phyloP scores from a whole-genome alignment of 2,888 invertebrate genomes.

The Megamerina dolium region DNA sequence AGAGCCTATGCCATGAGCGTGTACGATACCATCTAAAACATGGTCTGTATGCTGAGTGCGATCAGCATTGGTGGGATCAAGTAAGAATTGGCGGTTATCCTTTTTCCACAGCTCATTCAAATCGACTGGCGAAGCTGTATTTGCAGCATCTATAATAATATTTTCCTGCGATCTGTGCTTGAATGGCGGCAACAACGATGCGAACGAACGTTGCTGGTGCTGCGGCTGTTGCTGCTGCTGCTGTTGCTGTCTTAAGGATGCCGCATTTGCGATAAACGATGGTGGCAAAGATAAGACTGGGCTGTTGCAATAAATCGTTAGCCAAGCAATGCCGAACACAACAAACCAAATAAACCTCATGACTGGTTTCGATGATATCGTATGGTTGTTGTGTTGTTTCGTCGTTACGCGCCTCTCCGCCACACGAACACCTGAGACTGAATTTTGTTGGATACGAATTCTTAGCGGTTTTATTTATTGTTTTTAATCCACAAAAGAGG shows the following conservation, averaged over 20 bases:
- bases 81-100: too few species aligned
- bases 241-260: conserved; percentile 33
- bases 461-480: too few species aligned
- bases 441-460: too few species aligned
- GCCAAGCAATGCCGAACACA: conserved; percentile 34
- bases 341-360: too few species aligned
- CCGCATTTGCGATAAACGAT: conserved; percentile 42
- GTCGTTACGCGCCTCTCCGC: neutral
- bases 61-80: too few species aligned
- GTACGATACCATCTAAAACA: conserved; percentile 22
- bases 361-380: too few species aligned
- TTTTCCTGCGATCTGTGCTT: neutral
- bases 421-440: neutral
- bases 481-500: too few species aligned
- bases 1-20: neutral
- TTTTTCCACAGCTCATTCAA: conserved; percentile 28
- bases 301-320: conserved; percentile 43
- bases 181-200: conserved; percentile 11
- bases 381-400: conserved; percentile 41
- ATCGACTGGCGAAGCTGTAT: too few species aligned
- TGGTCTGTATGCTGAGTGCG: too few species aligned
- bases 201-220: conserved; percentile 6
- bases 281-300: conserved; percentile 44
- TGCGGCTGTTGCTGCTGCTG: conserved; percentile 12
- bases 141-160: too few species aligned